phyloP scores from a whole-genome alignment of 2,888 invertebrate species.

The Ormyrus nitidulus region DNA sequence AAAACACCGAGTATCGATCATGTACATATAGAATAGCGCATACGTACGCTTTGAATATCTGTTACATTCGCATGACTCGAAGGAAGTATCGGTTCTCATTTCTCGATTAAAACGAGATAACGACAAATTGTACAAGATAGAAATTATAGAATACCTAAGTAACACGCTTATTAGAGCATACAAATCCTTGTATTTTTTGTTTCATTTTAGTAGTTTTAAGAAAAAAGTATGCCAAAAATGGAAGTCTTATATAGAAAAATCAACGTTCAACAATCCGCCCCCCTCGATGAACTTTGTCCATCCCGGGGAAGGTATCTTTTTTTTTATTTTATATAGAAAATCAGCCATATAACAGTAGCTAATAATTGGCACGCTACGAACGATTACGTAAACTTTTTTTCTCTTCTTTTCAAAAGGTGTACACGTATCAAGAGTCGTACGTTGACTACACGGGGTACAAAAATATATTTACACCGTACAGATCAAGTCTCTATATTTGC shows the following conservation, averaged over 20 bases:
- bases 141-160: not conserved
- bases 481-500: conserved; percentile 26
- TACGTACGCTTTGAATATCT: conserved; percentile 4
- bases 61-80: conserved; percentile 1
- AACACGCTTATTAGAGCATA: not conserved
- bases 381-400: not conserved
- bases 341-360: conserved; percentile 16
- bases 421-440: conserved; percentile 11
- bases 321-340: conserved; percentile 24
- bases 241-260: conserved; percentile 44
- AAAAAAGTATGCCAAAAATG: conserved; percentile 40
- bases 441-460: conserved; percentile 62
- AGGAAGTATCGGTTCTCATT: not conserved
- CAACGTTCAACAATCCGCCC: conserved; percentile 44
- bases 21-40: too few species aligned
- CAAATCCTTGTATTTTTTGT: conserved; percentile 27
- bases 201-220: conserved; percentile 1
- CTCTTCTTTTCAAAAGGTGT: not conserved
- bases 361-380: conserved; percentile 29
- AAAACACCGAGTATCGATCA: conserved; percentile 16
- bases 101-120: conserved; percentile 15
- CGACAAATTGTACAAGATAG: not conserved
- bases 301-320: conserved; percentile 16
- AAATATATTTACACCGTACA: conserved; percentile 65
- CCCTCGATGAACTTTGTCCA: conserved; percentile 33